These are phyloP conservation scores for Syndactyla subalaris DNA, from an alignment of 2,797 vertebrate genomes.

Conservation along the genomic window DNA sequence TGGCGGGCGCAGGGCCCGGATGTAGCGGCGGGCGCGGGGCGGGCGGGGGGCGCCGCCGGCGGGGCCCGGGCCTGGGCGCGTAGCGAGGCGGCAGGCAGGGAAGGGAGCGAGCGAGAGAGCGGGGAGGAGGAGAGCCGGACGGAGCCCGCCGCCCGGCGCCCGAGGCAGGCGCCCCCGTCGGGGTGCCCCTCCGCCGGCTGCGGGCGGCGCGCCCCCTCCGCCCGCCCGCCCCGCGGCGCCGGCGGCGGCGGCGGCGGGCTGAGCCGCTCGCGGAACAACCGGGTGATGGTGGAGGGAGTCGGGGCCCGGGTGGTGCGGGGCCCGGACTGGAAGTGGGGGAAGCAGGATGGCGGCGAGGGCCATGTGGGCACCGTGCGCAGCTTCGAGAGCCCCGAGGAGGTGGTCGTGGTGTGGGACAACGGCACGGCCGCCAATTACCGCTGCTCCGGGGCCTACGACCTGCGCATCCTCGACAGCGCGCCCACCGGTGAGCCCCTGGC, in stretches of 20 bases:
- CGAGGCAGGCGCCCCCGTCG: slow-evolving; percentile 36
- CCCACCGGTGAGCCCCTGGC: slow-evolving; percentile 86
- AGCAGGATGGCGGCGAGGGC: slow-evolving; percentile 98
- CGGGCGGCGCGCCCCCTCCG: slow-evolving; percentile 16
- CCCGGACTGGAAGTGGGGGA: slow-evolving; percentile 99
- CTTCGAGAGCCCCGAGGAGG: slow-evolving; percentile 98
- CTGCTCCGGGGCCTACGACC: slow-evolving; percentile 97
- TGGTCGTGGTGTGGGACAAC: slow-evolving; percentile 99
- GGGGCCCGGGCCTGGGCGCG: not conserved
- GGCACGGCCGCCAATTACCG: slow-evolving; percentile 98
- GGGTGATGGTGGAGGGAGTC: slow-evolving; percentile 99
- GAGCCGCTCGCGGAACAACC: slow-evolving; percentile 97
- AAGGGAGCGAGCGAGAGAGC: not conserved
- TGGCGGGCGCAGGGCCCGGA: slow-evolving; percentile 58
- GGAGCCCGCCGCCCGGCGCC: not conserved
- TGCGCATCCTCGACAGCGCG: slow-evolving; percentile 95
- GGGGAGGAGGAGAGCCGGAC: not conserved
- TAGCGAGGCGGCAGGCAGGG: not conserved
- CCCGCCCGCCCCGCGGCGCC: not conserved
- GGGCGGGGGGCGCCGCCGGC: not conserved
- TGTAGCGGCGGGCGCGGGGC: slow-evolving; percentile 54
- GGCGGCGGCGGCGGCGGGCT: slow-evolving; percentile 71
- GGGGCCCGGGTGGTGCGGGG: slow-evolving; percentile 94
- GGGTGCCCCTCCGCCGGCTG: slow-evolving; percentile 13
- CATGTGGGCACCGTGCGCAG: slow-evolving; percentile 98